A percentile compares a stretch with the other conserved stretches of the same genome.
Evolutionary conservation across 2,888 invertebrate species (phyloP).

Genomic region (Drosophila kanekoi): DNA sequence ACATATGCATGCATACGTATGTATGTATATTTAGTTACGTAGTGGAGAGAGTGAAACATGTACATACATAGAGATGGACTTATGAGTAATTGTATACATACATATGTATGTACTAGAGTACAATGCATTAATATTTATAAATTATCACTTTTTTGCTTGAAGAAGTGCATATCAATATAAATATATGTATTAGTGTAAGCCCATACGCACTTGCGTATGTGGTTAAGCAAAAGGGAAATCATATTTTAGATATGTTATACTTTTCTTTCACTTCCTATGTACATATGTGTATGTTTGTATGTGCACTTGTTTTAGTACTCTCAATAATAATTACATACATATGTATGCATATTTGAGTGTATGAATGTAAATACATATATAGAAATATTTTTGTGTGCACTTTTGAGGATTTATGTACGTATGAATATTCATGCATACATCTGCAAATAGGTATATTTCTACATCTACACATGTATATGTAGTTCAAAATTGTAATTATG

Average conservation of each 20-base stretch:
- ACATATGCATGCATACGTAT: neutral
- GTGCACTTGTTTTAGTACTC: constrained; percentile 21
- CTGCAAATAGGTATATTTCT: neutral
- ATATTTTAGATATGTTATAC: constrained; percentile 28
- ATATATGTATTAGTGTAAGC: too few relatives aligned
- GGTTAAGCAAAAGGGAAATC: constrained; percentile 19
- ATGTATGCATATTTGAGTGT: neutral
- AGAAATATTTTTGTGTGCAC: constrained; percentile 1
- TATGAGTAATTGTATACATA: constrained; percentile 8
- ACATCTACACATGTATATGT: neutral
- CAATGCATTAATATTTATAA: too few relatives aligned
- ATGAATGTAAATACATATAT: constrained; percentile 9
- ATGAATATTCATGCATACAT: constrained; percentile 17
- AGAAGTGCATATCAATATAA: too few relatives aligned
- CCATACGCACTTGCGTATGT: neutral
- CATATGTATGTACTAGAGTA: constrained; percentile 7
- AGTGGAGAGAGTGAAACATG: constrained; percentile 26
- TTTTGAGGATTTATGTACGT: constrained; percentile 2
- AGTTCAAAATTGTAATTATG: constrained; percentile 20
- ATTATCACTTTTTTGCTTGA: too few relatives aligned
- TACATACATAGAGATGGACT: constrained; percentile 3
- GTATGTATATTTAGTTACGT: constrained; percentile 2
- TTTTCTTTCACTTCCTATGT: constrained; percentile 48
- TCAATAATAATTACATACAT: constrained; percentile 23
- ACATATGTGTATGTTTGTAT: constrained; percentile 1